Evolutionary conservation across 2,797 vertebrate genomes (phyloP).

Genomic region (Babyrousa celebensis): DNA sequence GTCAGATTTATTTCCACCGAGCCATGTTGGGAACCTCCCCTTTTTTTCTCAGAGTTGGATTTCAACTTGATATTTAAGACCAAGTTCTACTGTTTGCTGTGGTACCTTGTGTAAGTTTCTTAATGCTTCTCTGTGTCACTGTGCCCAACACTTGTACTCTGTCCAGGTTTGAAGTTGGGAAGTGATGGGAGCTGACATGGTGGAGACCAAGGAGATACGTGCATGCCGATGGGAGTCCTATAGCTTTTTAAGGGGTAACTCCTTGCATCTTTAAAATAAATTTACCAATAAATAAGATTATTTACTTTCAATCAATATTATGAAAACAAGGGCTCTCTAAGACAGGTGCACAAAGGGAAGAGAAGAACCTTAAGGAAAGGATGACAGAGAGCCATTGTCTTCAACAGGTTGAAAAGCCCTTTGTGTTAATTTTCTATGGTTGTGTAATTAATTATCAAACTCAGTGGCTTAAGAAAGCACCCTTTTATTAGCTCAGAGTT

Average conservation of each 20-base stretch:
- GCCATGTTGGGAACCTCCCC: too few relatives aligned
- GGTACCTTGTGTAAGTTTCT: not conserved
- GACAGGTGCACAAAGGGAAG: not conserved
- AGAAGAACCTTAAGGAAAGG: constrained; percentile 5
- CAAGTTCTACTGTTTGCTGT: not conserved
- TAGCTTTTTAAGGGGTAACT: not conserved
- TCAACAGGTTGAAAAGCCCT: not conserved
- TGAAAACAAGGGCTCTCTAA: not conserved
- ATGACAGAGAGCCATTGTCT: not conserved
- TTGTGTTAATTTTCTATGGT: not conserved
- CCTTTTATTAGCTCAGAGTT: not conserved
- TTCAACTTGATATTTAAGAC: not conserved
- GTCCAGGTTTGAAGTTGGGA: not conserved
- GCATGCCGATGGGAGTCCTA: rapidly evolving
- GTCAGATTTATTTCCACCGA: too few relatives aligned
- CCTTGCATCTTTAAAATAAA: not conserved
- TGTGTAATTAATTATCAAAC: not conserved
- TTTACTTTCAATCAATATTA: not conserved
- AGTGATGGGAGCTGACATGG: not conserved
- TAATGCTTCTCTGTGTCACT: not conserved
- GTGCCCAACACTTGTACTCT: not conserved
- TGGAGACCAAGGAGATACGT: not conserved
- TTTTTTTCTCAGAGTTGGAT: not conserved
- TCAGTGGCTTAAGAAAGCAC: not conserved
- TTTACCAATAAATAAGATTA: constrained; percentile 2